phyloP scores from a whole-genome alignment of 2,888 invertebrate species.

The Cerceris rybyensis region DNA sequence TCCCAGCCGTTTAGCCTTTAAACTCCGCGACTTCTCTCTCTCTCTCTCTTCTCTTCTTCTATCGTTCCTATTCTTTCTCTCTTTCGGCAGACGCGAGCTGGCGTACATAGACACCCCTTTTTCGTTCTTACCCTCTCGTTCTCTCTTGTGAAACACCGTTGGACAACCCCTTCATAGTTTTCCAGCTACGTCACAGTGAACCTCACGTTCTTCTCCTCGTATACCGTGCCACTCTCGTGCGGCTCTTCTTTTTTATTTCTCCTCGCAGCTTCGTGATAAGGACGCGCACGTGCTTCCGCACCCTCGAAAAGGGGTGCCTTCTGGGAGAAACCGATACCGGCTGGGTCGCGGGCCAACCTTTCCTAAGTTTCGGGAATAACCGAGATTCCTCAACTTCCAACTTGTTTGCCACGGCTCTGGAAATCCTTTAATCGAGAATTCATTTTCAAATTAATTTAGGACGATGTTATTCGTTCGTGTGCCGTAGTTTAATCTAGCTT shows the following conservation, averaged over 20 bases:
- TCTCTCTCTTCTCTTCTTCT: conserved; percentile 20
- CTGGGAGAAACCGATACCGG: conserved; percentile 46
- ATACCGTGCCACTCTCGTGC: conserved; percentile 25
- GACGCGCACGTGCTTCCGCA: conserved; percentile 71
- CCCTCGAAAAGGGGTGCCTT: conserved; percentile 46
- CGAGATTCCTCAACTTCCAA: conserved; percentile 36
- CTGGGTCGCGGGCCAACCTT: conserved; percentile 40
- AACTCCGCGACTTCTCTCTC: conserved; percentile 63
- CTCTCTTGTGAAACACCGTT: conserved; percentile 24
- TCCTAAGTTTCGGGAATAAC: conserved; percentile 37
- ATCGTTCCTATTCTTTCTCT: conserved; percentile 26
- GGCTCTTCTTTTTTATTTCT: conserved; percentile 57
- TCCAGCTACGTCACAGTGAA: conserved; percentile 49
- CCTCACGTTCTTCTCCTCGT: conserved; percentile 47
- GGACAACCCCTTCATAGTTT: conserved; percentile 42
- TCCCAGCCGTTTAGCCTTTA: conserved; percentile 76
- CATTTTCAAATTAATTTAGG: background rate
- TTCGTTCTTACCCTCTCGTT: conserved; percentile 1
- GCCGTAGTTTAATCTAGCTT: no score
- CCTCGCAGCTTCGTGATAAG: conserved; percentile 70
- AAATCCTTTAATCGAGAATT: background rate
- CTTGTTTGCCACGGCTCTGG: background rate
- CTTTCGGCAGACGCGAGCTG: conserved; percentile 1
- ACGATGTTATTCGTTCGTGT: background rate
- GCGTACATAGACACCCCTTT: conserved; percentile 11